Base-by-base conservation (phyloP, 30 jellyfish, hydroid and myxozoan species). In the Turritopsis dohrnii region DNA sequence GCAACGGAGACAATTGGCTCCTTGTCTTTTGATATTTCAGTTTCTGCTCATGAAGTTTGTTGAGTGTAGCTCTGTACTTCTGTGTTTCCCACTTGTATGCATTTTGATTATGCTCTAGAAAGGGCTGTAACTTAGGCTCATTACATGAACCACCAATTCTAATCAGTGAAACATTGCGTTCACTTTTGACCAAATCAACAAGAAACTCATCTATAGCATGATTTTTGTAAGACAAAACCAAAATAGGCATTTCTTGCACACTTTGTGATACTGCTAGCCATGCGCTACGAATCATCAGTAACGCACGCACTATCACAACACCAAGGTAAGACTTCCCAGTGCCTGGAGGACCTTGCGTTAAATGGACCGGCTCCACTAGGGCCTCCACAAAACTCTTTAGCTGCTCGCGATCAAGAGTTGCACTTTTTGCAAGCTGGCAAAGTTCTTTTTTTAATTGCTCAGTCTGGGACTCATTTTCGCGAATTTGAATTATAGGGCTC, bases 331-430 rank as follows among this genome's bases (percentile, higher is more conserved):
- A 76, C 28, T 76, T 76, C 24, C 84, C 84, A 26, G 84, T 76
- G 1, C 84, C 84, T 18, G 84, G 84, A 5, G 84, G 84, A 16
- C 84, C 84, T n/a, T 76, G 84, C 1, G 84, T 76, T 28, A 76
- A 54, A 28, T 76, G 84, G 28, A 76, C 84, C 16, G 84, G 84
- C 28, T 76, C 84, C 13, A 76, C 75, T 1, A 76, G n/a, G 1
- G 84, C 72, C 16, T 76, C 84, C 19, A 54, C 72, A 52, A 76
- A 76, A 22, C 84, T 76, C 28, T 28, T 25, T 0, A 76, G 84
- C 69, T 76, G 84, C 69, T 76, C 69, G 1, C 76, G 27, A 16
- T 76, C 84, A 21, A 76, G 69, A 19, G 84, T 76, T 76, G 84
- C 16, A 18, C 28, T 76, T n/a, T 52, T 18, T 76, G 28, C 22